Evolutionary conservation across 2,113 vertebrate species (phyloP).

Genomic region (Columba janthina): DNA sequence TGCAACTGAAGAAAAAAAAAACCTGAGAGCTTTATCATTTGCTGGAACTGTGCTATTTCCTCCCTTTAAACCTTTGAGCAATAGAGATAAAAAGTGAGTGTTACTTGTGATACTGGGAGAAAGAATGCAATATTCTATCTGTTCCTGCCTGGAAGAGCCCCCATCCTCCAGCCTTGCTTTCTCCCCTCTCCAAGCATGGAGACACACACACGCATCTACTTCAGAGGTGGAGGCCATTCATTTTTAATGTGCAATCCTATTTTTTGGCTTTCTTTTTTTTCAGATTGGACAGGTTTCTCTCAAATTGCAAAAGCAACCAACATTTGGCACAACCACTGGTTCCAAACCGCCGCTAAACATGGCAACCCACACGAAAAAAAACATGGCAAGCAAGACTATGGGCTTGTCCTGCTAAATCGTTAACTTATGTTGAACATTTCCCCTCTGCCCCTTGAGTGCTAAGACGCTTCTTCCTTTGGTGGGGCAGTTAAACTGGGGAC

Average conservation of each 20-base stretch:
- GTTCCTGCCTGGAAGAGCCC: conserved; percentile 3
- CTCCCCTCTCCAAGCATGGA: background rate
- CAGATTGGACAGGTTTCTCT: background rate
- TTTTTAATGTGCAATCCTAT: fast-evolving
- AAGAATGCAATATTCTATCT: conserved; percentile 56
- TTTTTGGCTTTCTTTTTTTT: background rate
- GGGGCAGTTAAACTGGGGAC: conserved; percentile 11
- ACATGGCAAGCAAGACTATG: background rate
- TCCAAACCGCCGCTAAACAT: background rate
- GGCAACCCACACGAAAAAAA: background rate
- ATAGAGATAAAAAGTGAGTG: conserved; percentile 76
- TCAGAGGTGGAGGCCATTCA: background rate
- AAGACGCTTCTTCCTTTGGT: conserved; percentile 17
- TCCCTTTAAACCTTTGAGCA: conserved; percentile 74
- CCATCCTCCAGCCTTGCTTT: background rate
- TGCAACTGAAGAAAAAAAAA: background rate
- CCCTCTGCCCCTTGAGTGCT: conserved; percentile 47
- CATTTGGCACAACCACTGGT: background rate
- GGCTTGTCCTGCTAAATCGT: background rate
- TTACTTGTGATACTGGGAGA: conserved; percentile 51
- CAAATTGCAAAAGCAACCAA: background rate
- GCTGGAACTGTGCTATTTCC: conserved; percentile 72
- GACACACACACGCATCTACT: background rate
- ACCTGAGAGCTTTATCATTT: conserved; percentile 53
- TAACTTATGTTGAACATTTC: background rate